phyloP scores from a whole-genome alignment of 64 coral and sea anemone species.

The Pocillopora verrucosa region DNA sequence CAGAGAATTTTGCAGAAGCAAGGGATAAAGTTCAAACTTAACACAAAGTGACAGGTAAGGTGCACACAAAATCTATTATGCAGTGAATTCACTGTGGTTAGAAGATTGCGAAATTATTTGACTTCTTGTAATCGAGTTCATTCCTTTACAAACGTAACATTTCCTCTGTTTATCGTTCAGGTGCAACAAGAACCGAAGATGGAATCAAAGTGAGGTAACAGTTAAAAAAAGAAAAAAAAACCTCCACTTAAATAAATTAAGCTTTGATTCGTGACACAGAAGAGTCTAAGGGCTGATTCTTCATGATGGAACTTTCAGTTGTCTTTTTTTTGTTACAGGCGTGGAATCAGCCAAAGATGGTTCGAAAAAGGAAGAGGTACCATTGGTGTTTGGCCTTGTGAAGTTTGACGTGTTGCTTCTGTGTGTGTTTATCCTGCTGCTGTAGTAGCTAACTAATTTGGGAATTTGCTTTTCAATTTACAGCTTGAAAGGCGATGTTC shows the following conservation, averaged over 20 bases:
- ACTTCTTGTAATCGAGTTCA: background rate
- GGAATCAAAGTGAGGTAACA: constrained; percentile 82
- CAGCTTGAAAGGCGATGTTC: constrained; percentile 93
- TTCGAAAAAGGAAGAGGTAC: constrained; percentile 98
- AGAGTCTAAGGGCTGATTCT: background rate
- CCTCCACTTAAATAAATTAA: background rate
- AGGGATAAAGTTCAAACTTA: constrained; percentile 95
- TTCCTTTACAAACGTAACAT: background rate
- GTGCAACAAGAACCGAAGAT: constrained; percentile 85
- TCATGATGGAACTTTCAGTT: too few relatives aligned
- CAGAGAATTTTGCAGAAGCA: constrained; percentile 96
- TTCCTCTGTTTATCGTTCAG: constrained; percentile 34
- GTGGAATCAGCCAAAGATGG: constrained; percentile 98
- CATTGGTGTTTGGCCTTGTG: background rate
- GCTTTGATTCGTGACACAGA: background rate
- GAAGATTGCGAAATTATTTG: background rate
- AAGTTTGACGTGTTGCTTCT: background rate
- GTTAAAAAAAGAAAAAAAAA: background rate
- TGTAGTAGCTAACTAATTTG: background rate
- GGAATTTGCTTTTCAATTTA: background rate
- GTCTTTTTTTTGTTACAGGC: constrained; percentile 41
- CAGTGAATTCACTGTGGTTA: too few relatives aligned
- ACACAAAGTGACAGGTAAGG: constrained; percentile 93
- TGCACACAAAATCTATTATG: background rate
- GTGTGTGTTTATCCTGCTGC: background rate